Evolutionary conservation across 2,797 vertebrate species (phyloP).

Genomic region (Premnoplex brunnescens): DNA sequence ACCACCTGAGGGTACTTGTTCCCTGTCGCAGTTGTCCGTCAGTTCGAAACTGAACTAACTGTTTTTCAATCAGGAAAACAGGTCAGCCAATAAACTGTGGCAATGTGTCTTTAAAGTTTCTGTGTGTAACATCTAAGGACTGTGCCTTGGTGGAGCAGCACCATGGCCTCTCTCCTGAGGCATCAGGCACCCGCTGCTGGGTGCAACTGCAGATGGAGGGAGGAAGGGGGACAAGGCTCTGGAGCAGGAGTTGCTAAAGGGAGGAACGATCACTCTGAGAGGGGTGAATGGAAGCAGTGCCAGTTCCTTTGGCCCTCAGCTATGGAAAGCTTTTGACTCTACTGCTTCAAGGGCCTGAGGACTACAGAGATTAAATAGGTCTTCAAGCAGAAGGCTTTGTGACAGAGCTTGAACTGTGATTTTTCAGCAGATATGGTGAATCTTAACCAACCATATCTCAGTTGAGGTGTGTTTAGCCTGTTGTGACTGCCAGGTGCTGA

Average conservation of each 20-base stretch:
- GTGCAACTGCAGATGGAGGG: no score
- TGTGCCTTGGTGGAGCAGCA: rapidly evolving
- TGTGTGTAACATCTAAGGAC: rapidly evolving
- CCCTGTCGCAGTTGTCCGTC: neutral
- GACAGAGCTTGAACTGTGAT: neutral
- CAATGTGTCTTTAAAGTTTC: rapidly evolving
- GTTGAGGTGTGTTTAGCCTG: neutral
- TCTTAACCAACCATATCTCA: neutral
- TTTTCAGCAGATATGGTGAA: neutral
- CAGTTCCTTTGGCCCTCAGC: rapidly evolving
- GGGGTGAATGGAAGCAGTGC: rapidly evolving
- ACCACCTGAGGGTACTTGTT: neutral
- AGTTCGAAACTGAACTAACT: neutral
- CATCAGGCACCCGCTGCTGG: neutral
- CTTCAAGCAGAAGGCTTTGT: neutral
- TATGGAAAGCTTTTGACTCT: neutral
- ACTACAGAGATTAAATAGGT: neutral
- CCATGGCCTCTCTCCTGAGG: neutral
- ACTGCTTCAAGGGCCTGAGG: neutral
- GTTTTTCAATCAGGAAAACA: neutral
- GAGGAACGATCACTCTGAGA: neutral
- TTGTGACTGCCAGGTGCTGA: neutral
- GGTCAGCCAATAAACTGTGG: neutral
- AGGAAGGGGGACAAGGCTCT: rapidly evolving
- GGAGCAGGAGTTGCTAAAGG: neutral